phyloP scores from a whole-genome alignment of 2,113 vertebrate genomes.

The Pteronura brasiliensis region DNA sequence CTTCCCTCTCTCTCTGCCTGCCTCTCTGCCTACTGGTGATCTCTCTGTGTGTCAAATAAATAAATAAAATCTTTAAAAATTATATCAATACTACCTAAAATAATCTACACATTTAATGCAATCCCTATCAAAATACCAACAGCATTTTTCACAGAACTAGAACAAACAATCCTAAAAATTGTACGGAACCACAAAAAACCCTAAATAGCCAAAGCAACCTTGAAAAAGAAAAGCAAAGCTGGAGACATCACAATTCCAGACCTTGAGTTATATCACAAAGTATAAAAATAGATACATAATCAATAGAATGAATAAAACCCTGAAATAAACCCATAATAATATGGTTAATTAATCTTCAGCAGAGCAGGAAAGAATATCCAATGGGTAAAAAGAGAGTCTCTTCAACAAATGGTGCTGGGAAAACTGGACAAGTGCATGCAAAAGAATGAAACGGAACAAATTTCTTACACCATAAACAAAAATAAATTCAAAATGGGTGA shows the following conservation, averaged over 20 bases:
- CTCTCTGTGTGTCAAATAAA: no score
- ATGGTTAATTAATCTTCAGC: not conserved
- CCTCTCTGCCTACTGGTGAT: no score
- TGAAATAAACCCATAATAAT: not conserved
- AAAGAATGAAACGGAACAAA: not conserved
- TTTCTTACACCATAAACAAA: not conserved
- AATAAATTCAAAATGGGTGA: not conserved
- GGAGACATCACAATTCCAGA: not conserved
- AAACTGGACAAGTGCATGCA: not conserved
- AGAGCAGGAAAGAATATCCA: not conserved
- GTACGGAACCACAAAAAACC: not conserved
- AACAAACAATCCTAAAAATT: not conserved
- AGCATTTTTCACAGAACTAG: not conserved
- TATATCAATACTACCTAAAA: not conserved
- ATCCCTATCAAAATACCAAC: not conserved
- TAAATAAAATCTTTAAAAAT: no score
- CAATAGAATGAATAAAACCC: not conserved
- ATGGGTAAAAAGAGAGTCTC: not conserved
- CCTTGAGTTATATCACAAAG: not conserved
- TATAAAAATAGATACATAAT: not conserved
- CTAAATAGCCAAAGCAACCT: not conserved
- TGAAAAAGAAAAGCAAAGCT: not conserved
- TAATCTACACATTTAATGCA: not conserved
- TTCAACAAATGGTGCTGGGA: not conserved
- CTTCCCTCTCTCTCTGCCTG: no score